Conservation (phyloP, 2,888 invertebrate species). For the Tiliacea citrago region DNA sequence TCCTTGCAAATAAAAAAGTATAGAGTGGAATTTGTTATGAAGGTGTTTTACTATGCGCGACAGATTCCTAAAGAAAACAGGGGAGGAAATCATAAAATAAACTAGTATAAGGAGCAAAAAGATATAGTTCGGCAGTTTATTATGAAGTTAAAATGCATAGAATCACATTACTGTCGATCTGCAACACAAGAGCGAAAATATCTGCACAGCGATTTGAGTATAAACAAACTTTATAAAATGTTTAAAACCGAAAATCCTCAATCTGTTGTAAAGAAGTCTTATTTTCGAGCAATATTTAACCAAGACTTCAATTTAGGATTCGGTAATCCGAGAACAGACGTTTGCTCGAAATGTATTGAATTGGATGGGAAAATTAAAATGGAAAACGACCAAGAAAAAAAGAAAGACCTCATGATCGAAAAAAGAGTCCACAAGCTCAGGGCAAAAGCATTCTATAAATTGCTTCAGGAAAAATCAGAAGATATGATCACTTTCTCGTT, state of each 20-base stretch:
- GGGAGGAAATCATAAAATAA: conserved; percentile 22
- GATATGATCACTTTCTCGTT: conserved; percentile 61
- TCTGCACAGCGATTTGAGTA: conserved; percentile 58
- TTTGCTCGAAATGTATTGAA: conserved; percentile 52
- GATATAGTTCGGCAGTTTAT: conserved; percentile 43
- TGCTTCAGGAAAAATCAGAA: conserved; percentile 48
- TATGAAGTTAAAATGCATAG: conserved; percentile 57
- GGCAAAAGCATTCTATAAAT: conserved; percentile 56
- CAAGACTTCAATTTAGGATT: conserved; percentile 41
- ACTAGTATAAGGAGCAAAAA: conserved; percentile 21
- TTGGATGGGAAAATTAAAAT: conserved; percentile 33
- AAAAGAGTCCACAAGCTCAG: conserved; percentile 47
- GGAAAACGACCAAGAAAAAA: conserved; percentile 15
- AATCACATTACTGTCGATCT: conserved; percentile 61
- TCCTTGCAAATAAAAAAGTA: conserved; percentile 12
- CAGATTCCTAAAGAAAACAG: conserved; percentile 13
- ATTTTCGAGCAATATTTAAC: conserved; percentile 42
- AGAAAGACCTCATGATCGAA: conserved; percentile 26
- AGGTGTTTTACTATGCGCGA: conserved; percentile 22
- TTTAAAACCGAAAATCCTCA: conserved; percentile 51
- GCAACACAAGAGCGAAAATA: conserved; percentile 61
- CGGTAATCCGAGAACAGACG: conserved; percentile 34
- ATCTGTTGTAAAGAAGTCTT: conserved; percentile 53
- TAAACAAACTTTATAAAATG: conserved; percentile 50
- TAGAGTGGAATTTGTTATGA: conserved; percentile 19